Conservation (phyloP, 2,888 invertebrate genomes). For the Philereme transversata region DNA sequence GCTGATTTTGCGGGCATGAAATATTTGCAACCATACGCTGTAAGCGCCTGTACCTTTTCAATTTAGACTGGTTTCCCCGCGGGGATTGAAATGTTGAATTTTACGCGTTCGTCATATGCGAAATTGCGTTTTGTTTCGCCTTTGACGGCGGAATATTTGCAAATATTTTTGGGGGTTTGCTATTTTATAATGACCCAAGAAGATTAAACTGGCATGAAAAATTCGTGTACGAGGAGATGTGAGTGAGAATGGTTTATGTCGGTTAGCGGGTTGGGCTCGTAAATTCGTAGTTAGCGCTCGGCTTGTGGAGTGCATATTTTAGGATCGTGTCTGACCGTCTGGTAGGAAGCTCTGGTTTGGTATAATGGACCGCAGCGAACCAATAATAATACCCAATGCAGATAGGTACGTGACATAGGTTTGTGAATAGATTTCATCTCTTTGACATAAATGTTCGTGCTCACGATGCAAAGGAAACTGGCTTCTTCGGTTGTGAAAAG, state of each 20-base stretch:
- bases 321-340: conserved; percentile 55
- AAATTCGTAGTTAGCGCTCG: conserved; percentile 61
- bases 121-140: conserved; percentile 52
- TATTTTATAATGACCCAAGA: conserved; percentile 41
- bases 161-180: conserved; percentile 39
- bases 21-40: conserved; percentile 64
- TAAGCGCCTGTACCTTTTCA: conserved; percentile 65
- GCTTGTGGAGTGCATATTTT: conserved; percentile 61
- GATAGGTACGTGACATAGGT: conserved; percentile 45
- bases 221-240: conserved; percentile 57
- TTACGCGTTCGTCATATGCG: conserved; percentile 56
- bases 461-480: conserved; percentile 39
- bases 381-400: conserved; percentile 45
- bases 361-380: conserved; percentile 47
- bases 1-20: conserved; percentile 71
- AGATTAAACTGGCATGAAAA: conserved; percentile 52
- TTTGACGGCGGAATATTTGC: conserved; percentile 44
- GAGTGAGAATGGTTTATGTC: conserved; percentile 54
- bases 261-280: conserved; percentile 52
- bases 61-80: conserved; percentile 58
- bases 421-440: conserved; percentile 42
- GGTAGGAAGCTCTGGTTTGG: conserved; percentile 39
- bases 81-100: conserved; percentile 63
- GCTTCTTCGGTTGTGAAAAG: conserved; percentile 36
- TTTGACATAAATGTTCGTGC: conserved; percentile 37